A percentile compares a stretch with the other conserved stretches of the same genome.
Conservation (phyloP, 2,888 invertebrate genomes). For the Gymnosoma rotundatum region DNA sequence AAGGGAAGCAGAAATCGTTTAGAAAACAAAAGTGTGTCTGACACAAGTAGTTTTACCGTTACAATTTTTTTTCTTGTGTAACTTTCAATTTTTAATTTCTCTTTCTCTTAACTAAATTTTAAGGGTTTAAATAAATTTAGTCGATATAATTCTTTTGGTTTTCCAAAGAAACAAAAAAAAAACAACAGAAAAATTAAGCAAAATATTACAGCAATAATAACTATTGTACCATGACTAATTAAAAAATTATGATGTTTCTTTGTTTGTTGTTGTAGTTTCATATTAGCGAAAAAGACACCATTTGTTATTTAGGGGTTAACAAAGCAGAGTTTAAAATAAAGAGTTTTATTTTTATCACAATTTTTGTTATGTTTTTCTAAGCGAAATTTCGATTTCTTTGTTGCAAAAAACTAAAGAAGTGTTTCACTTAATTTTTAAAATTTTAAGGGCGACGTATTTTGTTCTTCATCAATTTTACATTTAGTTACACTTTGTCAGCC, state of each 20-base stretch:
- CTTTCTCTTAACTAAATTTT: slow-evolving; percentile 11
- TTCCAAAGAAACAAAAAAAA: neutral
- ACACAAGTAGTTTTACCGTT: slow-evolving; percentile 64
- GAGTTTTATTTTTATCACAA: slow-evolving; percentile 15
- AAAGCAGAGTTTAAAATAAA: slow-evolving; percentile 60
- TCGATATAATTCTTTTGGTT: slow-evolving; percentile 20
- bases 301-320: slow-evolving; percentile 59
- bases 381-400: neutral
- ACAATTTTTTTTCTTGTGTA: slow-evolving; percentile 27
- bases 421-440: neutral
- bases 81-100: slow-evolving; percentile 24
- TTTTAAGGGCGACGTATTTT: slow-evolving; percentile 10
- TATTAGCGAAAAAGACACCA: slow-evolving; percentile 28
- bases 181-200: neutral
- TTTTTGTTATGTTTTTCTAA: too few species aligned
- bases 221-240: slow-evolving; percentile 67
- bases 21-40: slow-evolving; percentile 65
- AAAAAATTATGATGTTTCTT: slow-evolving; percentile 64
- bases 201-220: slow-evolving; percentile 48
- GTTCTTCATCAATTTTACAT: slow-evolving; percentile 22
- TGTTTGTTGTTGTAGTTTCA: slow-evolving; percentile 2
- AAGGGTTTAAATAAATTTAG: slow-evolving; percentile 58
- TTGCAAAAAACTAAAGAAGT: neutral
- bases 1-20: neutral
- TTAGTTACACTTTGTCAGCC: slow-evolving; percentile 40